phyloP scores from a whole-genome alignment of 1,140 invertebrate genomes.

The Schmidtea mediterranea region DNA sequence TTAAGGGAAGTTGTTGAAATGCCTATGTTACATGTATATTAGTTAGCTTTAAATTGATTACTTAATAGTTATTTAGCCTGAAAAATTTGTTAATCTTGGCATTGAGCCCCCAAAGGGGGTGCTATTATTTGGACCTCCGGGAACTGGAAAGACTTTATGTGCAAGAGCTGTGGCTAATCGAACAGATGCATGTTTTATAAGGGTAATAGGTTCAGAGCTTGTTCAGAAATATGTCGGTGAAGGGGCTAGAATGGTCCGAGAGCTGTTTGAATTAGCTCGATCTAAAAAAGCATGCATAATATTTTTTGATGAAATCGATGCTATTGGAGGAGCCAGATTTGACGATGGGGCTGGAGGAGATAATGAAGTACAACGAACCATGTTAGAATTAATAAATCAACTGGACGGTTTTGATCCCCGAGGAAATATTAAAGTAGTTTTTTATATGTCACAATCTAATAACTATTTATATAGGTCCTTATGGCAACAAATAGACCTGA shows the following conservation, averaged over 20 bases:
- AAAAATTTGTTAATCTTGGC: slow-evolving; percentile 92
- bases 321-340: slow-evolving; percentile 89
- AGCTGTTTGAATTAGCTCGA: slow-evolving; percentile 89
- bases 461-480: too few relatives aligned
- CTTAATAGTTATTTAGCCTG: too few relatives aligned
- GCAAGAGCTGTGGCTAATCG: slow-evolving; percentile 89
- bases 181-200: slow-evolving; percentile 88
- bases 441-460: too few relatives aligned
- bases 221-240: slow-evolving; percentile 97
- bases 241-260: slow-evolving; percentile 90
- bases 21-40: slow-evolving; percentile 82
- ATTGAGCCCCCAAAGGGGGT: slow-evolving; percentile 69
- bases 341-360: slow-evolving; percentile 96
- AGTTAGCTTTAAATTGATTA: too few relatives aligned
- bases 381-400: slow-evolving; percentile 86
- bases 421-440: slow-evolving; percentile 98
- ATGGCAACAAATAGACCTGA: slow-evolving; percentile 98
- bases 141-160: slow-evolving; percentile 74
- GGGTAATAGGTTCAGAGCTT: slow-evolving; percentile 95
- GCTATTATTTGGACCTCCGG: slow-evolving; percentile 84
- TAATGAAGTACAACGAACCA: slow-evolving; percentile 87
- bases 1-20: slow-evolving; percentile 92
- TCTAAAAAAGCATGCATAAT: slow-evolving; percentile 98
- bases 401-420: slow-evolving; percentile 99
- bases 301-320: slow-evolving; percentile 78